These are phyloP conservation scores for Naja naja DNA, from an alignment of 2,113 vertebrate species.

Conservation along the genomic window DNA sequence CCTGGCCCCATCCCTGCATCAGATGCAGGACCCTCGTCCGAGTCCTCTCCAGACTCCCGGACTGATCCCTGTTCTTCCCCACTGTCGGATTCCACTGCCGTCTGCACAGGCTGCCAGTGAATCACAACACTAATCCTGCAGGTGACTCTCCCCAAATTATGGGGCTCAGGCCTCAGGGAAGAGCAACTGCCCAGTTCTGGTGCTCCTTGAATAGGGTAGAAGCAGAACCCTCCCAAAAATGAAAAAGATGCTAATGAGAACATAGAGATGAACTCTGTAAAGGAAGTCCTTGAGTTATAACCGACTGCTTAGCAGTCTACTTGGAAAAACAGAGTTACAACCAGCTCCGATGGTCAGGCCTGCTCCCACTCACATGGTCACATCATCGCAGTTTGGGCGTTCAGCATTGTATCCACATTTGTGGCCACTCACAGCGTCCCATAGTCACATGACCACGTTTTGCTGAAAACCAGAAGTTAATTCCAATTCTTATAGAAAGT, in stretches of 20 bases:
- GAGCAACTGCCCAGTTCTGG: neutral
- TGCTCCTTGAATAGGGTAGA: neutral
- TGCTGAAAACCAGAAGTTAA: neutral
- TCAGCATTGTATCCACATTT: neutral
- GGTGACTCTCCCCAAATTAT: neutral
- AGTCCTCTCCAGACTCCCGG: too few relatives aligned
- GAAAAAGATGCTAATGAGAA: neutral
- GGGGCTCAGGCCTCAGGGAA: neutral
- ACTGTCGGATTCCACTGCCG: too few relatives aligned
- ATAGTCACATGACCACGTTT: neutral
- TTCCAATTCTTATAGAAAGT: neutral
- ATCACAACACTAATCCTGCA: neutral
- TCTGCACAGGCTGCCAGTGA: too few relatives aligned
- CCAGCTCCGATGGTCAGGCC: neutral
- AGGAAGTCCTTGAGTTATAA: neutral
- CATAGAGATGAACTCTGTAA: neutral
- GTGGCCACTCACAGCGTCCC: neutral
- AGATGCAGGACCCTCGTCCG: too few relatives aligned
- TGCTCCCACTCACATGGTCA: neutral
- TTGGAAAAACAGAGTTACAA: neutral
- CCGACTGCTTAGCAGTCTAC: neutral
- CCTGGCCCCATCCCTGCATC: too few relatives aligned
- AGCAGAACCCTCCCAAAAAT: neutral
- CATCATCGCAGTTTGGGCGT: neutral
- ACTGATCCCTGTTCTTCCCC: too few relatives aligned